Evolutionary conservation across 1,140 invertebrate genomes (phyloP).

Genomic region (Plodia interpunctella): DNA sequence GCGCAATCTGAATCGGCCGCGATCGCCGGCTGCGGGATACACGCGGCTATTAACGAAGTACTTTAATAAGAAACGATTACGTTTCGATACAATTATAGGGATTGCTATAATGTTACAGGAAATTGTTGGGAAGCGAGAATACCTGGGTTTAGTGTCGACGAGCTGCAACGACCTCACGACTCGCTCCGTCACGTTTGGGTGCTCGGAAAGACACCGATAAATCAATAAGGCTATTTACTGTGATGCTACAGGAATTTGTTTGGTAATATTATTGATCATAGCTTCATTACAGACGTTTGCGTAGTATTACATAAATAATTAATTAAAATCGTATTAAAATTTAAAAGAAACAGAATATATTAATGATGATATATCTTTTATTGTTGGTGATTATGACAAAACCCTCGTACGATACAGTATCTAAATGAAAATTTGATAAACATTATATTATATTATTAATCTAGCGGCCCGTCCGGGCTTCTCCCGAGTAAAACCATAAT

Average conservation of each 20-base stretch:
- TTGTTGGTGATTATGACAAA: too few species aligned
- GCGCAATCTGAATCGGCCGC: background rate
- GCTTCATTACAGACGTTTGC: background rate
- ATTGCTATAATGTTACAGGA: constrained; percentile 20
- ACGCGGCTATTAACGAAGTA: constrained; percentile 16
- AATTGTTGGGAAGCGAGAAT: constrained; percentile 11
- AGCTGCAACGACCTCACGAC: constrained; percentile 1
- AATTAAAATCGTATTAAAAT: too few species aligned
- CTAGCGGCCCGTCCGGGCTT: too few species aligned
- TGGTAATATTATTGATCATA: background rate
- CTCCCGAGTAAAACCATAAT: too few species aligned
- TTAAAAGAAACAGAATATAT: too few species aligned
- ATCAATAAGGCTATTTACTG: constrained; percentile 2
- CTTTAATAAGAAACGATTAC: constrained; percentile 18
- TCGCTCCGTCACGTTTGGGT: constrained; percentile 6
- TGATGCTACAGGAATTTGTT: background rate
- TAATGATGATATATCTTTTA: too few species aligned
- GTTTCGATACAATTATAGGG: constrained; percentile 20
- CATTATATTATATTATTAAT: too few species aligned
- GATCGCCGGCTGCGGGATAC: background rate
- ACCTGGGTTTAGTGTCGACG: background rate
- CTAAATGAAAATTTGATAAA: too few species aligned
- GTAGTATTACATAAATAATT: too few species aligned
- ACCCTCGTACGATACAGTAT: too few species aligned
- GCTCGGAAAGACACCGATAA: background rate